A percentile compares a stretch with the other conserved stretches of the same genome.
These are phyloP conservation scores for Anthoptus insignis DNA, from an alignment of 2,888 invertebrate genomes.

Conservation along the genomic window DNA sequence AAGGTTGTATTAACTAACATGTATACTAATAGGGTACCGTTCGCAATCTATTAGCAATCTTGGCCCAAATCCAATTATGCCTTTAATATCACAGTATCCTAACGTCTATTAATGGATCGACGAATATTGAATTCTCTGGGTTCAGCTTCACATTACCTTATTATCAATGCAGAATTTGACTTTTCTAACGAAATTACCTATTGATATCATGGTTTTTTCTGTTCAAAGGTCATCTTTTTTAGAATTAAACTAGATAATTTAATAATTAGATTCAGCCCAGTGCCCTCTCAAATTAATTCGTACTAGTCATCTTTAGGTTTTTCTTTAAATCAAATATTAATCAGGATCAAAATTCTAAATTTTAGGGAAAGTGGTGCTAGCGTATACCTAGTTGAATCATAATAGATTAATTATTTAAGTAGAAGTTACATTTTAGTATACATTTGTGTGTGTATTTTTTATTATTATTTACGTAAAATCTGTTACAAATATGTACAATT, in stretches of 20 bases:
- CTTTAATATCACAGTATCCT: constrained; percentile 18
- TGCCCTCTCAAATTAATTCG: constrained; percentile 50
- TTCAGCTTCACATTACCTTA: not conserved
- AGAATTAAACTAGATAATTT: too few relatives aligned
- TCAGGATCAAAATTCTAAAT: constrained; percentile 45
- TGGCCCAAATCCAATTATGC: constrained; percentile 33
- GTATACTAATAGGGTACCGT: constrained; percentile 5
- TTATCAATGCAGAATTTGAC: not conserved
- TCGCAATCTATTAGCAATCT: constrained; percentile 25
- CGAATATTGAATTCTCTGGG: not conserved
- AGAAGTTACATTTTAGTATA: constrained; percentile 33
- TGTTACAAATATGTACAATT: constrained; percentile 51
- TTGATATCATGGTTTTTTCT: not conserved
- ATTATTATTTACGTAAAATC: constrained; percentile 42
- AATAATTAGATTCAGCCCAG: constrained; percentile 22
- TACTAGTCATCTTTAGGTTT: constrained; percentile 63
- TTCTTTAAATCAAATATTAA: constrained; percentile 45
- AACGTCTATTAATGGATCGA: constrained; percentile 2
- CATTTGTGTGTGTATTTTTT: constrained; percentile 48
- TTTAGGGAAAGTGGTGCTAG: constrained; percentile 59
- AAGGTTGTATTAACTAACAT: constrained; percentile 18
- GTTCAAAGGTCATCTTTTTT: not conserved
- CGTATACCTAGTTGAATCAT: constrained; percentile 51
- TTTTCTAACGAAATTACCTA: not conserved
- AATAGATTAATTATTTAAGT: constrained; percentile 39